These are phyloP conservation scores for Lithophane semibrunnea DNA, from an alignment of 2,888 invertebrate genomes.

Conservation along the genomic window DNA sequence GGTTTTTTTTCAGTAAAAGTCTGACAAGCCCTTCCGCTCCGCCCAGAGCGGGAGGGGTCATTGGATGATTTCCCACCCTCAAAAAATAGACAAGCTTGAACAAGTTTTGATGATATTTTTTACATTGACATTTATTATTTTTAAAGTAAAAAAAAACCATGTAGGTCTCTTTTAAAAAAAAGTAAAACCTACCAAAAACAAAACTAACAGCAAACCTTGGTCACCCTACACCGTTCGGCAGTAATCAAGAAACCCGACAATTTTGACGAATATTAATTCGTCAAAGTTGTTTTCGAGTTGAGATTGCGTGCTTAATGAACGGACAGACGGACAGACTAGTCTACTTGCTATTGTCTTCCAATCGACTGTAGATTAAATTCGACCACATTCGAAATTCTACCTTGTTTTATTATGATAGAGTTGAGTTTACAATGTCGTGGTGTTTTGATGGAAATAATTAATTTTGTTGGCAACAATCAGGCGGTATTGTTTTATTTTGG, in stretches of 20 bases:
- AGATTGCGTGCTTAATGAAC: slow-evolving; percentile 86
- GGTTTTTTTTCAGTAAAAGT: no score
- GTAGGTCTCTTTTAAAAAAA: no score
- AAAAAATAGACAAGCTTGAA: not conserved
- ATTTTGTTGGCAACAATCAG: slow-evolving; percentile 65
- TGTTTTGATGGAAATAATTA: slow-evolving; percentile 53
- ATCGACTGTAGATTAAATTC: slow-evolving; percentile 62
- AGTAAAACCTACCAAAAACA: not conserved
- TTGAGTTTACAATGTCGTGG: not conserved
- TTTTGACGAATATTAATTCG: slow-evolving; percentile 87
- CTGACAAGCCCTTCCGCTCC: no score
- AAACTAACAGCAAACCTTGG: slow-evolving; percentile 31
- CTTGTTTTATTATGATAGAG: not conserved
- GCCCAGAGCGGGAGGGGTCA: no score
- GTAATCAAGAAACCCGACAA: slow-evolving; percentile 84
- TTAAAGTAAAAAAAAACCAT: no score
- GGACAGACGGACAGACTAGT: slow-evolving; percentile 73
- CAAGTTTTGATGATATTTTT: not conserved
- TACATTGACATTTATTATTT: no score
- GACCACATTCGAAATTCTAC: slow-evolving; percentile 30
- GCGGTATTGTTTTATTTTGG: slow-evolving; percentile 64
- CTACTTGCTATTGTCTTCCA: slow-evolving; percentile 67
- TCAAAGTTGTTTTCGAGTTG: slow-evolving; percentile 84
- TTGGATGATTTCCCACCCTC: no score
- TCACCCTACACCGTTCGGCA: slow-evolving; percentile 63